Conservation (phyloP, 2,797 vertebrate species). For the Microctenopoma lineatum region DNA sequence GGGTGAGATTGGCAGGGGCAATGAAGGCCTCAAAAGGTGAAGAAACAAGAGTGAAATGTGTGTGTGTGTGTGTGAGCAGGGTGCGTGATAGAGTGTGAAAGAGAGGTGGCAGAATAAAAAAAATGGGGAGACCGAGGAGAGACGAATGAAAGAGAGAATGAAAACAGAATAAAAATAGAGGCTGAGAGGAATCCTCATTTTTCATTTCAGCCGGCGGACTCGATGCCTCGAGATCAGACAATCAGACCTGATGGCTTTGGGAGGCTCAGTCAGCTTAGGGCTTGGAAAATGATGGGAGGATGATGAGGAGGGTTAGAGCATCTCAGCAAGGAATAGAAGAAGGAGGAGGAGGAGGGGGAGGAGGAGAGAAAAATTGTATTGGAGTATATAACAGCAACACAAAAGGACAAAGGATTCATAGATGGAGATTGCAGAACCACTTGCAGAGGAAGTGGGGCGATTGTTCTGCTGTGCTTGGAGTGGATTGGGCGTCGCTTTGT, state of each 20-base stretch:
- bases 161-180: conserved; percentile 74
- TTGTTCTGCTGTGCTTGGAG: conserved; percentile 41
- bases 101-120: conserved; percentile 52
- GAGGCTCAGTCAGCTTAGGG: conserved; percentile 77
- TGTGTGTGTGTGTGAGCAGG: background rate
- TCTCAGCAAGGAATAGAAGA: conserved; percentile 50
- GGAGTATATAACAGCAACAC: conserved; percentile 68
- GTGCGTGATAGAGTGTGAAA: conserved; percentile 39
- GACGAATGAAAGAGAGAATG: conserved; percentile 68
- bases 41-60: conserved; percentile 43
- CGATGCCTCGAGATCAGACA: conserved; percentile 73
- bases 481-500: conserved; percentile 45
- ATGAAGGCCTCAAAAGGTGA: conserved; percentile 63
- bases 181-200: conserved; percentile 77
- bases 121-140: conserved; percentile 39
- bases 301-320: conserved; percentile 70
- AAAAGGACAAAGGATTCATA: conserved; percentile 68
- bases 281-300: conserved; percentile 71
- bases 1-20: conserved; percentile 51
- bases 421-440: conserved; percentile 55
- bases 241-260: conserved; percentile 76
- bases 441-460: conserved; percentile 55
- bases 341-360: conserved; percentile 45
- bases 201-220: conserved; percentile 71
- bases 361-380: conserved; percentile 50